A percentile compares a stretch with the other conserved stretches of the same genome.
Evolutionary conservation across 2,113 vertebrate genomes (phyloP).

Genomic region (Erpornis zantholeuca): DNA sequence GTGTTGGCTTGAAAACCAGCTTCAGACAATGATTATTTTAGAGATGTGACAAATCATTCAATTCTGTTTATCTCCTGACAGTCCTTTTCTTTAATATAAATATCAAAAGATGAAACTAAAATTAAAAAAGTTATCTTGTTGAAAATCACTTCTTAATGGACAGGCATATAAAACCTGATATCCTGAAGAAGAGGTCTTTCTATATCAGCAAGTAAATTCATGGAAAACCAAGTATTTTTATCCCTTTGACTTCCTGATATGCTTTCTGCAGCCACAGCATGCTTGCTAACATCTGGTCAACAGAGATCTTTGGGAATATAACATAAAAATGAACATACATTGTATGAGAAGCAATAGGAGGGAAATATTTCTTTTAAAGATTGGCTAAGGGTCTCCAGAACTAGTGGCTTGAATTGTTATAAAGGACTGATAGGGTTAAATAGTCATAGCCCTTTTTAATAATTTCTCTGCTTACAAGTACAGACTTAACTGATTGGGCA

Average conservation of each 20-base stretch:
- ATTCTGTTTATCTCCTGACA: background rate
- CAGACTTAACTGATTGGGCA: background rate
- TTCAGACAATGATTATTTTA: background rate
- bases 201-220: background rate
- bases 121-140: background rate
- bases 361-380: background rate
- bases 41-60: background rate
- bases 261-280: background rate
- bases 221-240: background rate
- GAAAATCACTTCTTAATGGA: background rate
- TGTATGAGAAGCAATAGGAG: background rate
- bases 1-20: background rate
- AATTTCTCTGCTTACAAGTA: background rate
- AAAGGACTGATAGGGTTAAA: background rate
- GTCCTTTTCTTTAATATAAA: background rate
- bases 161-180: background rate
- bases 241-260: background rate
- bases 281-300: background rate
- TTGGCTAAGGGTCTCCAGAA: background rate
- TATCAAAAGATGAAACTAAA: background rate
- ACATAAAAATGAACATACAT: background rate
- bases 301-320: background rate
- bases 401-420: background rate
- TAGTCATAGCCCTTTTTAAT: background rate
- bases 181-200: background rate